phyloP scores from a whole-genome alignment of 2,797 vertebrate genomes.

The Myotis vivesi region DNA sequence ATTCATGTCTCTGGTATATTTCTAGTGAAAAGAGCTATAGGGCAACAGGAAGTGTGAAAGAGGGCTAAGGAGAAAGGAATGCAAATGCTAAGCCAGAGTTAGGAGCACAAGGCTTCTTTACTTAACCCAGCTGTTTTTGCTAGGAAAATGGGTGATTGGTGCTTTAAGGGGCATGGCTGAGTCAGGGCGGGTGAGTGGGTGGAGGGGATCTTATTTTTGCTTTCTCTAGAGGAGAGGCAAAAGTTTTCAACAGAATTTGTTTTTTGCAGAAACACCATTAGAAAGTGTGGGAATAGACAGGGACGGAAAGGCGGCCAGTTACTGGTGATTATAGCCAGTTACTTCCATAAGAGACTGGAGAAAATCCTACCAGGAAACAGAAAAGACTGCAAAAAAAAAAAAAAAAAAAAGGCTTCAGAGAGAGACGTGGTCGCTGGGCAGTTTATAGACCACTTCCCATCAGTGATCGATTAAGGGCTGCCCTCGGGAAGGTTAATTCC shows the following conservation, averaged over 20 bases:
- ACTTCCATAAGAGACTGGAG: background rate
- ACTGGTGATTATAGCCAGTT: background rate
- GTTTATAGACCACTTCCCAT: too few species aligned
- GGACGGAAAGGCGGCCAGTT: background rate
- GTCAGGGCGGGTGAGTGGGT: fast-evolving
- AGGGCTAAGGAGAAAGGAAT: background rate
- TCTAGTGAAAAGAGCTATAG: background rate
- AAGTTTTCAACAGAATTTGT: background rate
- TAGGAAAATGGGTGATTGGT: background rate
- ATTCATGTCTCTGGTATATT: background rate
- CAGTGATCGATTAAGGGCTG: background rate
- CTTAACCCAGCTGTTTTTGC: background rate
- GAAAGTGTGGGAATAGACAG: background rate
- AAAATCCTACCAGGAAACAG: too few species aligned
- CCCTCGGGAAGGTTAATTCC: background rate
- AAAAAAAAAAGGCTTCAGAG: background rate
- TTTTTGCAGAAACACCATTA: background rate
- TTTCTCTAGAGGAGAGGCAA: background rate
- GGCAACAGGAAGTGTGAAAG: background rate
- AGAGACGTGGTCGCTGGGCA: background rate
- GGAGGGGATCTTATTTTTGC: background rate
- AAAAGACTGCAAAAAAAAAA: too few species aligned
- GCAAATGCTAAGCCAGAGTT: background rate
- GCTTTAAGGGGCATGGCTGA: background rate
- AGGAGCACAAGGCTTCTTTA: background rate